Evolutionary conservation across 2,888 invertebrate species (phyloP), one percentile per base, ranked within the genome.

Genomic region (Carcina quercana): DNA sequence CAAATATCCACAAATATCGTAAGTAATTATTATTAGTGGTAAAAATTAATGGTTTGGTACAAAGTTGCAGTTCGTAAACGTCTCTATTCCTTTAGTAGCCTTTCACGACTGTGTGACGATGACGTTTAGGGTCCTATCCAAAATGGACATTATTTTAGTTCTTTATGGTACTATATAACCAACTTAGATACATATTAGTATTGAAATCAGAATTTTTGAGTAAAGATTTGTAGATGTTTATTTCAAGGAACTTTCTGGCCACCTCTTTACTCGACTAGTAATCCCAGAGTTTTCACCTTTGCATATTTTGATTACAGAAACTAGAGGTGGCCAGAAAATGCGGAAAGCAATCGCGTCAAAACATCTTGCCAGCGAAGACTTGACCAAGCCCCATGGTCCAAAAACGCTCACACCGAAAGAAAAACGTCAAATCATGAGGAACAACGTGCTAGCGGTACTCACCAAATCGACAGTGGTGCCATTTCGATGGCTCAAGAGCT

Each of bases 401-500:
- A 51, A 44, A 35, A 45, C 3, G 32, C 39, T 53, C 0, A 48
- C 71, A 1, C 37, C 69, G 0, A 76, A 65, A 43, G 72, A 78
- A 3, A 76, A 72, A 50, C 50, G 74, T 0, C 58, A 53, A 29
- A 68, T 71, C 1, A 74, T 80, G 67, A 63, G 76, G 19, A 60
- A 59, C 22, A 82, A 82, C 35, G 74, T 80, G 0, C 40, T 74
- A 0, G 62, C 78, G 38, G 74, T 82, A 1, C 45, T 82, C 0
- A 45, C 54, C 0, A 78, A 76, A 10, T 74, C 78, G 0, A 71
- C 68, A 1, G 56, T 71, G 0, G 80, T 83, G 80, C 80, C 82
- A 0, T 83, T 83, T 34, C 48, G 82, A 1, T 83, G 82, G 82
- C 50, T 83, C 0, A 82, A 76, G 37, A 83, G 76, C 34, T 79